Evolutionary conservation across 2,113 vertebrate genomes (phyloP).

Genomic region (Passer montanus): DNA sequence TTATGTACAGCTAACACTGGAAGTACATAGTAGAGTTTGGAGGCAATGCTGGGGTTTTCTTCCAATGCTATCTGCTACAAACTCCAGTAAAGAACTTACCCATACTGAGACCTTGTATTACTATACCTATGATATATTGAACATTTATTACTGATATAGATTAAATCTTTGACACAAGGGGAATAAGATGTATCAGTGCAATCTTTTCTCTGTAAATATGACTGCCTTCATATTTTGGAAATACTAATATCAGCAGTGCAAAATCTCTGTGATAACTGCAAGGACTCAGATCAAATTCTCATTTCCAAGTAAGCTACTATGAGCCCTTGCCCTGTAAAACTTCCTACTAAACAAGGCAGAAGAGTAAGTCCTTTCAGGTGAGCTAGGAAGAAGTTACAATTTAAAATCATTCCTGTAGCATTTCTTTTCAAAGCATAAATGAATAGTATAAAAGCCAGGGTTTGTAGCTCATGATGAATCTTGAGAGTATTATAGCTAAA

Average conservation of each 20-base stretch:
- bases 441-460: background rate
- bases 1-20: background rate
- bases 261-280: background rate
- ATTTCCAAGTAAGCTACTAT: background rate
- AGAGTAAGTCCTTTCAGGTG: background rate
- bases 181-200: background rate
- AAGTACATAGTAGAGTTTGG: background rate
- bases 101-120: background rate
- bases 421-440: background rate
- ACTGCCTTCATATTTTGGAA: background rate
- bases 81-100: background rate
- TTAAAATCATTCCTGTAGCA: background rate
- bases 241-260: background rate
- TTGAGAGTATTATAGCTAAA: background rate
- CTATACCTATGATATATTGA: background rate
- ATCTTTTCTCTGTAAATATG: background rate
- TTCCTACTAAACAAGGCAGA: background rate
- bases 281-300: background rate
- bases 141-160: background rate
- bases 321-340: background rate
- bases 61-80: background rate
- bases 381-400: background rate
- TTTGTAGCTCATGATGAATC: background rate
- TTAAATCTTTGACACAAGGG: background rate
- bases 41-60: background rate